A percentile compares a stretch with the other conserved stretches of the same genome.
Conservation (phyloP, 2,113 vertebrate species). For the Sander lucioperca region DNA sequence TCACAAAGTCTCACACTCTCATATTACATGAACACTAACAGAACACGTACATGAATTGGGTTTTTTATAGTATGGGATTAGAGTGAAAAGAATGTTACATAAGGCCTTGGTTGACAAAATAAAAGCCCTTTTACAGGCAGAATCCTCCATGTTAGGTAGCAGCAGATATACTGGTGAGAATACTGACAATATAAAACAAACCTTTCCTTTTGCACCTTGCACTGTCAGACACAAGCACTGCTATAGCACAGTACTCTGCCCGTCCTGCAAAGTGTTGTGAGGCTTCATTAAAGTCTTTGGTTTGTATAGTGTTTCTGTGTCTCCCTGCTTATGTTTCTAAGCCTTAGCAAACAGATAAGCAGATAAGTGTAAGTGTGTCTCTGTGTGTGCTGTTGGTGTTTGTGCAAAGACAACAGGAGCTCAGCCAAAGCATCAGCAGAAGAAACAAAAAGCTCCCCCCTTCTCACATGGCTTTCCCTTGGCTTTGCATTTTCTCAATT, state of each 20-base stretch:
- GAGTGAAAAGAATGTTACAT: conserved; percentile 45
- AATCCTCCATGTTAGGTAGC: conserved; percentile 26
- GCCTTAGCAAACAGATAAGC: conserved; percentile 11
- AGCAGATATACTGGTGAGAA: not conserved
- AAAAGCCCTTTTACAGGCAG: conserved; percentile 18
- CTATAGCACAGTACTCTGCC: not conserved
- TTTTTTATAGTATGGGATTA: conserved; percentile 38
- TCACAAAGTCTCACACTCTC: not conserved
- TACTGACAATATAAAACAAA: conserved; percentile 7
- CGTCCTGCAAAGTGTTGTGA: not conserved
- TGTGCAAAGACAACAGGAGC: conserved; percentile 46
- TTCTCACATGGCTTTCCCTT: conserved; percentile 33
- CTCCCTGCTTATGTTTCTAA: not conserved
- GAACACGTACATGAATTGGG: not conserved
- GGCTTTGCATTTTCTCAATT: conserved; percentile 49
- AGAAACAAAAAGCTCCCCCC: conserved; percentile 33
- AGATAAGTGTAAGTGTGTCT: conserved; percentile 4
- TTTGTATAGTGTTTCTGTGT: not conserved
- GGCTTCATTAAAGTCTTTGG: not conserved
- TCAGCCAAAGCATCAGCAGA: conserved; percentile 35
- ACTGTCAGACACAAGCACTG: not conserved
- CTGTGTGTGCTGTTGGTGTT: not conserved
- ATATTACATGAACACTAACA: not conserved
- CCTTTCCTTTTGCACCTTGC: not conserved
- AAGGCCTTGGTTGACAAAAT: conserved; percentile 32